Percentiles rank a stretch among this genome's conserved stretches.
phyloP scores from a whole-genome alignment of 2,113 vertebrate genomes.

The Riparia riparia region DNA sequence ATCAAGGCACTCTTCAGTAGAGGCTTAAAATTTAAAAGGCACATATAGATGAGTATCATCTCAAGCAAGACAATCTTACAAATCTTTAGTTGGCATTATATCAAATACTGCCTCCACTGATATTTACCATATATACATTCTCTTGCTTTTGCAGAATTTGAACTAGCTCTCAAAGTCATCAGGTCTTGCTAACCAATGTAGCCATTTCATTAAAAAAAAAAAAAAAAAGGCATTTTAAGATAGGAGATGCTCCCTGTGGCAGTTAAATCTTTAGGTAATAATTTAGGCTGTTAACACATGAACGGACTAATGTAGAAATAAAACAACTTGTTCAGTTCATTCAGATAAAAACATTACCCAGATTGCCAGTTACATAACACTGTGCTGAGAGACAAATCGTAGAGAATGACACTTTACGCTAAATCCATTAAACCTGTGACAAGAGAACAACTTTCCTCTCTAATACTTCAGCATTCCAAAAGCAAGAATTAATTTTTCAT shows the following conservation, averaged over 20 bases:
- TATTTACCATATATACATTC: neutral
- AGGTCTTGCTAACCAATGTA: neutral
- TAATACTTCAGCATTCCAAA: neutral
- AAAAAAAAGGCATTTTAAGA: neutral
- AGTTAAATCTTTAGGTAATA: neutral
- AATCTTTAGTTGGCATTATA: neutral
- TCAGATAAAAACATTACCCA: neutral
- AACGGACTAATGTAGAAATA: neutral
- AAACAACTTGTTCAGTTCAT: neutral
- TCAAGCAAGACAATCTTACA: neutral
- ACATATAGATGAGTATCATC: neutral
- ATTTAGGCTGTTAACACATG: conserved; percentile 5
- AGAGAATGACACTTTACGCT: neutral
- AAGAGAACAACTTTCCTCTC: neutral
- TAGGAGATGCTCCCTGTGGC: neutral
- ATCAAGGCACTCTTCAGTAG: conserved; percentile 86
- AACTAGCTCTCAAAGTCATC: neutral
- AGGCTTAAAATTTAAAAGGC: conserved; percentile 76
- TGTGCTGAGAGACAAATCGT: neutral
- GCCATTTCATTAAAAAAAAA: neutral
- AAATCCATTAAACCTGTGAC: neutral
- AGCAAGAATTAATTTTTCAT: neutral
- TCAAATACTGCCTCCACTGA: neutral
- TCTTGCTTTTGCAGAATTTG: neutral
- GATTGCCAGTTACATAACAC: conserved; percentile 8